Conservation (phyloP, 1,140 invertebrate genomes). For the Acromyrmex echinatior region DNA sequence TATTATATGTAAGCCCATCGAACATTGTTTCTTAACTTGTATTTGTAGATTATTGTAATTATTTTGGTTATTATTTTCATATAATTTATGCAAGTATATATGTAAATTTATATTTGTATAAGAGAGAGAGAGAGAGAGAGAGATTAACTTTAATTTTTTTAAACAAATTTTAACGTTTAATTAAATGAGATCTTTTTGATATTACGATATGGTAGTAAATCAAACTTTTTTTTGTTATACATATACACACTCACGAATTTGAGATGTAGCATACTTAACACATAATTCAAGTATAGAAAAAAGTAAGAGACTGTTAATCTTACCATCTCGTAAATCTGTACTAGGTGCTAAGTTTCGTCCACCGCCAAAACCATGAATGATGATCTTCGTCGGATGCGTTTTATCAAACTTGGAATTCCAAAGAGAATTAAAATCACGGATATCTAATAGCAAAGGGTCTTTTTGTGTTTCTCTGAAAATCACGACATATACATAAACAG, state of each 20-base stretch:
- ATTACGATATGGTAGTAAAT: too few species aligned
- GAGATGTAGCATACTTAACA: not conserved
- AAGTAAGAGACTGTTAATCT: not conserved
- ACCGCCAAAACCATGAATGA: constrained; percentile 94
- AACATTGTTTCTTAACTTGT: not conserved
- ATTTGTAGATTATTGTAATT: not conserved
- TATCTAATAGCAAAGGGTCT: constrained; percentile 90
- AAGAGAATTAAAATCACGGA: constrained; percentile 90
- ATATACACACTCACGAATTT: constrained; percentile 31
- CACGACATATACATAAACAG: not conserved
- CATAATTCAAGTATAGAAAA: not conserved
- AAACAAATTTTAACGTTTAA: not conserved
- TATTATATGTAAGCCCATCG: not conserved
- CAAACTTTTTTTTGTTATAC: constrained; percentile 15
- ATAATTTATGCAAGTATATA: not conserved
- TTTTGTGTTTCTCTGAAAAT: constrained; percentile 91
- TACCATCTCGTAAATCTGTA: constrained; percentile 92
- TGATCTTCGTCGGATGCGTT: constrained; percentile 92
- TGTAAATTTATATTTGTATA: not conserved
- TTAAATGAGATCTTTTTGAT: not conserved
- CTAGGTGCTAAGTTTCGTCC: constrained; percentile 92
- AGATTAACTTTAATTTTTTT: not conserved
- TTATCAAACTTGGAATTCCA: constrained; percentile 91
- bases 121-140: too few species aligned
- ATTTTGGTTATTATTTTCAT: constrained; percentile 25